phyloP scores from a whole-genome alignment of 2,888 invertebrate genomes.

The Torymus tubicola region DNA sequence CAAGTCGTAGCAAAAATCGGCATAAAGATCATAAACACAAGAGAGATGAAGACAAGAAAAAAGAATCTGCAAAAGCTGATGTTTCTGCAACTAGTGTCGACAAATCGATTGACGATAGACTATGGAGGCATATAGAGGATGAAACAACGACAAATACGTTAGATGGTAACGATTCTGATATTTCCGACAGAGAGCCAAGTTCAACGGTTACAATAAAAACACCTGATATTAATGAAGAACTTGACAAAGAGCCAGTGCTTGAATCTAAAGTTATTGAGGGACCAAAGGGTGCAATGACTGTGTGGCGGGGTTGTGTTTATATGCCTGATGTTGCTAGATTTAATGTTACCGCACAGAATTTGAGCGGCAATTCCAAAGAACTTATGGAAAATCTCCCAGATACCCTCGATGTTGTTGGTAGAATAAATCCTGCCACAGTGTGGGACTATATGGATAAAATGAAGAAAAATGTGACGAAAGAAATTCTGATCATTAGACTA shows the following conservation, averaged over 20 bases:
- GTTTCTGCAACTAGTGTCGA: not conserved
- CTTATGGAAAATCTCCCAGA: conserved; percentile 86
- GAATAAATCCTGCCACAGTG: conserved; percentile 92
- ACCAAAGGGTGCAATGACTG: conserved; percentile 70
- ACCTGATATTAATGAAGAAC: conserved; percentile 76
- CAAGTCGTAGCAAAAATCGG: conserved; percentile 59
- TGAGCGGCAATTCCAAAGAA: conserved; percentile 81
- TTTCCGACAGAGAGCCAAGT: conserved; percentile 85
- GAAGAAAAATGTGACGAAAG: conserved; percentile 91
- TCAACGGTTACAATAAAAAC: conserved; percentile 86
- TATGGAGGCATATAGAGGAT: conserved; percentile 78
- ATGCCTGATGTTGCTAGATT: conserved; percentile 95
- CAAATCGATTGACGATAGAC: conserved; percentile 77
- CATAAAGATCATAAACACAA: conserved; percentile 64
- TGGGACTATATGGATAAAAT: conserved; percentile 96
- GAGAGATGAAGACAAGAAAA: conserved; percentile 66
- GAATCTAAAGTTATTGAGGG: conserved; percentile 51
- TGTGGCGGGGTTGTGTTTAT: conserved; percentile 91
- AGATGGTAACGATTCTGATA: conserved; percentile 73
- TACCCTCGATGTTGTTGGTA: conserved; percentile 91
- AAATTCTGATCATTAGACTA: conserved; percentile 89
- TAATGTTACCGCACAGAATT: conserved; percentile 88
- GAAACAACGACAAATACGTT: conserved; percentile 71
- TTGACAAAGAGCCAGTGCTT: conserved; percentile 65
- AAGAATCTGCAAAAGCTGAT: conserved; percentile 57